Evolutionary conservation across 1,140 invertebrate genomes (phyloP).

Genomic region (Tetramorium simillimum): DNA sequence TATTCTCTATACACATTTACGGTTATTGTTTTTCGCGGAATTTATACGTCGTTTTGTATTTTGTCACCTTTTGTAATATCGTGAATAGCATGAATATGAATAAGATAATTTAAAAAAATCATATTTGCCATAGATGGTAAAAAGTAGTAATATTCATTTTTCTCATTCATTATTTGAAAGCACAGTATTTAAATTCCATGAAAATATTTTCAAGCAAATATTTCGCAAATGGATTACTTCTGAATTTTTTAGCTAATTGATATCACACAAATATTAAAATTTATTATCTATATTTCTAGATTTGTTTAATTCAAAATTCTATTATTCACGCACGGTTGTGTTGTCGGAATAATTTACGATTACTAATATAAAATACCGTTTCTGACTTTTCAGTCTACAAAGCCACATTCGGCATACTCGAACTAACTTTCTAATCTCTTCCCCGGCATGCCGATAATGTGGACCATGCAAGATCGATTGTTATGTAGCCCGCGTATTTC

Average conservation of each 20-base stretch:
- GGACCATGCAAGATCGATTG: conserved; percentile 50
- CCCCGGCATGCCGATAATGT: neutral
- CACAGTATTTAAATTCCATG: neutral
- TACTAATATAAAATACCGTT: neutral
- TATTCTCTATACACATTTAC: neutral
- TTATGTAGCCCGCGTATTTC: conserved; percentile 51
- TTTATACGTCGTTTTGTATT: neutral
- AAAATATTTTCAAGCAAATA: neutral
- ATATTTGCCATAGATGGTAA: neutral
- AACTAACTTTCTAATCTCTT: conserved; percentile 30
- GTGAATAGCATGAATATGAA: neutral
- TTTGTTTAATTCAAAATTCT: neutral
- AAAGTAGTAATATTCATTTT: neutral
- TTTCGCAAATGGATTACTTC: neutral
- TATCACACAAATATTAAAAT: neutral
- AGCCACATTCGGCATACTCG: conserved; percentile 31
- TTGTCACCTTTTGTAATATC: neutral
- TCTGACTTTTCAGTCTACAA: conserved; percentile 15
- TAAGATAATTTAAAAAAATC: neutral
- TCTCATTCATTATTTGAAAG: neutral
- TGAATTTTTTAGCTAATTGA: neutral
- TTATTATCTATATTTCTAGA: neutral
- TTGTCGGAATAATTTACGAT: neutral
- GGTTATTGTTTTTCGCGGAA: neutral
- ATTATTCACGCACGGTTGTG: neutral